Base-by-base conservation (phyloP, 2,888 invertebrate species). In the Entomobrya multifasciata region DNA sequence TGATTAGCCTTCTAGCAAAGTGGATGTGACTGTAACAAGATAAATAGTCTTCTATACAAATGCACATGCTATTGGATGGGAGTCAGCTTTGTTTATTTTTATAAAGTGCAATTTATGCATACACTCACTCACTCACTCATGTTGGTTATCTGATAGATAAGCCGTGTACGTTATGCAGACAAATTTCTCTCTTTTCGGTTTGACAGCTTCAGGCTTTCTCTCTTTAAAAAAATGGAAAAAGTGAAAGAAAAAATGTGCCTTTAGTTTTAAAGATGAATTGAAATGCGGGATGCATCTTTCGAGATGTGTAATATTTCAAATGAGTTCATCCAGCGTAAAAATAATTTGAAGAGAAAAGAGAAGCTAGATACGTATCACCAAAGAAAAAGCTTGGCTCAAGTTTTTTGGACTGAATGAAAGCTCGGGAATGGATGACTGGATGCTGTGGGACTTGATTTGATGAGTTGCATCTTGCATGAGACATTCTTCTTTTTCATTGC, bases 131-230 rank as follows among this genome's bases (percentile, higher is more conserved):
- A n/a, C n/a, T n/a, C n/a, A n/a, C n/a, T n/a, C n/a, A n/a, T n/a
- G n/a, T n/a, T n/a, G n/a, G n/a, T n/a, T n/a, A n/a, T n/a, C n/a
- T n/a, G n/a, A n/a, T n/a, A 11, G 20, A 10, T 22, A 6, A 60
- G 10, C 6, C 15, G 60, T 17, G 15, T 22, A 15, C 15, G 13
- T 22, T 60, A 8, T 60, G 10, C 27, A 25, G 25, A 60, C 27
- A 15, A 13, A 60, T 25, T 17, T 30, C 30, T 65, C 44, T n/a
- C n/a, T n/a, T 20, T 41, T 44, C 41, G 44, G 44, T 70, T 36
- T 70, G 44, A 30, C 65, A 65, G 65, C 70, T 70, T 20, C 20
- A 70, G 70, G 70, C 70, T 44, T 41, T 3, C n/a, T 22, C 41
- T 41, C 22, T 70, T 70, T 13, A 10, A 70, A 20, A 70, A 41